phyloP scores from a whole-genome alignment of 2,113 vertebrate species.

The Protomyctophum bolini region DNA sequence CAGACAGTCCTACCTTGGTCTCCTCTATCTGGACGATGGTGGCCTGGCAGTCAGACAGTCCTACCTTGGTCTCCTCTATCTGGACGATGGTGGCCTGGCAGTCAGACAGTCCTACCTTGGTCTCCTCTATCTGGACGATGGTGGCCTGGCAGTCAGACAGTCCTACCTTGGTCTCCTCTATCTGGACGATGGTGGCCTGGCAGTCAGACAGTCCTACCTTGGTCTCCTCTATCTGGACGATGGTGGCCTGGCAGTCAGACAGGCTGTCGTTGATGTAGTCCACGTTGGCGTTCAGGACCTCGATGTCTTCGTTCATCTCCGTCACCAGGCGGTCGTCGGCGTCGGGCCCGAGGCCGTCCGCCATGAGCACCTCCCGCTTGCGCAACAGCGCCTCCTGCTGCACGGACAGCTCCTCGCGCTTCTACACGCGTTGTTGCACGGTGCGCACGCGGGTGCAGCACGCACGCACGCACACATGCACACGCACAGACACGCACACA shows the following conservation, averaged over 20 bases:
- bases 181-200: too few relatives aligned
- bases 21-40: constrained; percentile 98
- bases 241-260: constrained; percentile 95
- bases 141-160: too few relatives aligned
- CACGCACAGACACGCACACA: not conserved
- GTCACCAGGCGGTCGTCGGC: constrained; percentile 85
- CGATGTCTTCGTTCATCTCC: constrained; percentile 93
- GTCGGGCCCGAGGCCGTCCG: constrained; percentile 85
- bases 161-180: constrained; percentile 95
- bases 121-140: too few relatives aligned
- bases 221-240: constrained; percentile 96
- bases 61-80: too few relatives aligned
- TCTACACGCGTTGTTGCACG: constrained; percentile 73
- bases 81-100: too few relatives aligned
- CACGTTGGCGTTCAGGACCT: constrained; percentile 94
- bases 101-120: too few relatives aligned
- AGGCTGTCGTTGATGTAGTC: constrained; percentile 98
- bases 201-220: too few relatives aligned
- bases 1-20: too few relatives aligned
- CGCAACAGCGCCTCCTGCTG: constrained; percentile 89
- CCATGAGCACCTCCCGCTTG: constrained; percentile 85
- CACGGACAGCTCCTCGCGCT: constrained; percentile 92
- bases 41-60: constrained; percentile 95
- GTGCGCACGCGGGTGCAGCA: not conserved
- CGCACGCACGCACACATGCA: not conserved